These are phyloP conservation scores for Sthenelais limicola DNA, from an alignment of 2,888 invertebrate species.

Conservation along the genomic window DNA sequence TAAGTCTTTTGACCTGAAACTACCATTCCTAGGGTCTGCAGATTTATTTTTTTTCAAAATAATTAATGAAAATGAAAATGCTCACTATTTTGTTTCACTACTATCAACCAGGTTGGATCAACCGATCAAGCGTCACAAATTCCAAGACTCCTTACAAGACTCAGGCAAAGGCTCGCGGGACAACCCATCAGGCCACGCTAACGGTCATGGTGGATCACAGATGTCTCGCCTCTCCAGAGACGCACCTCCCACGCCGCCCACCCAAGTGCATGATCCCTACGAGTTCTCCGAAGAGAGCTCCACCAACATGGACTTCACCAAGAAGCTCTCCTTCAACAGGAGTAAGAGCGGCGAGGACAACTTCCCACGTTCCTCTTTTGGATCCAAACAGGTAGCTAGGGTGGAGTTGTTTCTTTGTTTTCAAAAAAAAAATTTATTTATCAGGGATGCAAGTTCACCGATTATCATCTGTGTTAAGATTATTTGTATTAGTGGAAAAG, in stretches of 20 bases:
- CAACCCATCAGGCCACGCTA: slow-evolving; percentile 8
- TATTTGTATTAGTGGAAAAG: no score
- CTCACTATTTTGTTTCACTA: no score
- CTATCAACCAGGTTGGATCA: slow-evolving; percentile 84
- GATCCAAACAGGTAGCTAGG: slow-evolving; percentile 2
- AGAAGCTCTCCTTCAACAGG: slow-evolving; percentile 53
- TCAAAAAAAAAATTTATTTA: no score
- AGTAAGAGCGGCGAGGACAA: slow-evolving; percentile 64
- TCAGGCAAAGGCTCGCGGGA: background rate
- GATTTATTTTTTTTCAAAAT: no score
- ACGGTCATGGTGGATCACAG: background rate
- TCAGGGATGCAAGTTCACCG: no score
- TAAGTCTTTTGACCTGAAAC: no score
- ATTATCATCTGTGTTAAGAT: no score
- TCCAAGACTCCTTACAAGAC: slow-evolving; percentile 73
- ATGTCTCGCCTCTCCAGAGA: slow-evolving; percentile 25
- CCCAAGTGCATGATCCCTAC: slow-evolving; percentile 78
- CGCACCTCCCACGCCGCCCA: slow-evolving; percentile 75
- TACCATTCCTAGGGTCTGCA: no score
- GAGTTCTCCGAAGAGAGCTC: slow-evolving; percentile 80
- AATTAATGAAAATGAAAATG: no score
- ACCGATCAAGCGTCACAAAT: slow-evolving; percentile 81
- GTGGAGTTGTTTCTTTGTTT: no score
- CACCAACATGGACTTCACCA: slow-evolving; percentile 58
- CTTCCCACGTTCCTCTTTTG: slow-evolving; percentile 55